A percentile compares a stretch with the other conserved stretches of the same genome.
phyloP scores from a whole-genome alignment of 2,797 vertebrate genomes.

The Enteromius radiatus region DNA sequence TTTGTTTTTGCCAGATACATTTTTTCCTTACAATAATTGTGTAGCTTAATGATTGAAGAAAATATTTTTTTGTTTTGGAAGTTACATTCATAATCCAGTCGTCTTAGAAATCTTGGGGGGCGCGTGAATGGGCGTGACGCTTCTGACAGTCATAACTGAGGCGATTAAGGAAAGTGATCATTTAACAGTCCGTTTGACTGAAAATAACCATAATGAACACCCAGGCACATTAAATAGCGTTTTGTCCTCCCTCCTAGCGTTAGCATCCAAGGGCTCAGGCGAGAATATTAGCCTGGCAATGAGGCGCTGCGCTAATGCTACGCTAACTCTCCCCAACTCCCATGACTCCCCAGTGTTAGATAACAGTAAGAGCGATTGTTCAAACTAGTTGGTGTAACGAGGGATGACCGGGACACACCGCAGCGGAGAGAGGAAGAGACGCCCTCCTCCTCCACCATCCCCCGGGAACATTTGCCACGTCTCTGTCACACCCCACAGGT shows the following conservation, averaged over 20 bases:
- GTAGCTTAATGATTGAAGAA: constrained; percentile 18
- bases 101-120: neutral
- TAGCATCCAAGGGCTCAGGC: constrained; percentile 58
- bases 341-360: constrained; percentile 47
- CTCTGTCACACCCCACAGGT: constrained; percentile 62
- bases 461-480: constrained; percentile 45
- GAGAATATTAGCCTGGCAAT: constrained; percentile 63
- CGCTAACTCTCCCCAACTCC: constrained; percentile 55
- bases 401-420: constrained; percentile 46
- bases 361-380: constrained; percentile 50
- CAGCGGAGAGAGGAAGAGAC: constrained; percentile 42
- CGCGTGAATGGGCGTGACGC: constrained; percentile 15
- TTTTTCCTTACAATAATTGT: neutral
- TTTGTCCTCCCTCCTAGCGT: constrained; percentile 61
- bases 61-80: neutral
- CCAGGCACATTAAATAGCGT: constrained; percentile 62
- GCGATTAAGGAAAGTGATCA: constrained; percentile 60
- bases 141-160: constrained; percentile 43
- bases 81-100: constrained; percentile 3
- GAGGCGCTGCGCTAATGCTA: constrained; percentile 62
- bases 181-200: constrained; percentile 63
- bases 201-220: constrained; percentile 65
- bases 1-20: neutral
- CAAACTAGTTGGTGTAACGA: constrained; percentile 52
- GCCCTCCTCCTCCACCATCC: constrained; percentile 48